Evolutionary conservation across 2,113 vertebrate species (phyloP).

Genomic region (Hypocryptadius cinnamomeus): DNA sequence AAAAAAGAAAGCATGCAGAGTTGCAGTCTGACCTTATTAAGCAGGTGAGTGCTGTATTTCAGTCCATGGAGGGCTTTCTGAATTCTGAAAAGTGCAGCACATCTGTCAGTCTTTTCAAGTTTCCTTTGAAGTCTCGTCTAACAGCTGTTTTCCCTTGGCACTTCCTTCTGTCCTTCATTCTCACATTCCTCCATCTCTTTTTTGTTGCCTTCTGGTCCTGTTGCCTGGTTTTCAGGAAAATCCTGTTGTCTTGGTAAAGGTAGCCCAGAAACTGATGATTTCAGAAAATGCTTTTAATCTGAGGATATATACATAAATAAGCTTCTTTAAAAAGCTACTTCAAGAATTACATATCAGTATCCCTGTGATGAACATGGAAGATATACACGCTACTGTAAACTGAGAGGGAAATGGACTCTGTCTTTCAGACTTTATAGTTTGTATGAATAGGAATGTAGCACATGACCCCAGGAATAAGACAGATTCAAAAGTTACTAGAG

Average conservation of each 20-base stretch:
- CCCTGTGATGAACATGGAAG: not conserved
- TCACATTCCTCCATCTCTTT: not conserved
- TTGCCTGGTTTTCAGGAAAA: not conserved
- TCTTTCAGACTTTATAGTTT: not conserved
- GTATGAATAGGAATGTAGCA: not conserved
- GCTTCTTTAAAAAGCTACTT: not conserved
- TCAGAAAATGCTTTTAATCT: not conserved
- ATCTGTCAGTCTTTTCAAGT: constrained; percentile 23
- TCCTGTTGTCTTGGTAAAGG: not conserved
- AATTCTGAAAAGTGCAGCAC: not conserved
- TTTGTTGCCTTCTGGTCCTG: not conserved
- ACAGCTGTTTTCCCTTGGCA: constrained; percentile 2
- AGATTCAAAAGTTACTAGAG: not conserved
- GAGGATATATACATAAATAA: not conserved
- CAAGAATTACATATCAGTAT: not conserved
- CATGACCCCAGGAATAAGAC: not conserved
- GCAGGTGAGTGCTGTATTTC: not conserved
- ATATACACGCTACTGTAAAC: not conserved
- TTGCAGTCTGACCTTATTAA: not conserved
- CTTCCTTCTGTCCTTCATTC: not conserved
- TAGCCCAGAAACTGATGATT: not conserved
- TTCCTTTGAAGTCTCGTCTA: not conserved
- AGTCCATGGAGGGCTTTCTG: not conserved
- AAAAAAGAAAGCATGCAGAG: not conserved
- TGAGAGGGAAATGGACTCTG: not conserved